Conservation (phyloP, 2,113 vertebrate species). For the Rhagologus leucostigma region DNA sequence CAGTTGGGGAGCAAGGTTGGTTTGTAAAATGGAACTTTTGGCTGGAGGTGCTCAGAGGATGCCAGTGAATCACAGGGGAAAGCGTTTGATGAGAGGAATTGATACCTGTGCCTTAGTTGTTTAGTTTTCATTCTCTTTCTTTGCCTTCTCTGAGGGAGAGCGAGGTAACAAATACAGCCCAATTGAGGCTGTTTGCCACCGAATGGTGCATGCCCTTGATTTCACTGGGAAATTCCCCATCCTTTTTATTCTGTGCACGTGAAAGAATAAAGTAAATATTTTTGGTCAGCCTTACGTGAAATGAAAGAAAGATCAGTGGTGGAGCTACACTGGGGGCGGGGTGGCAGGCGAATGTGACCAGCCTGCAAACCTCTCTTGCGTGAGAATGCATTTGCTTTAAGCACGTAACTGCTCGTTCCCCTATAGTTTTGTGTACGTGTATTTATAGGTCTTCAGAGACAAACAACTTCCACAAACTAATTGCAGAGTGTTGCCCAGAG, state of each 20-base stretch:
- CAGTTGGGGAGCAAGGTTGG: neutral
- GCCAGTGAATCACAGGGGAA: neutral
- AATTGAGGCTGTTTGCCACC: neutral
- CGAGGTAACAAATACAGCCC: neutral
- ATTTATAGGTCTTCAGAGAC: conserved; percentile 38
- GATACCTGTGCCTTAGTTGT: neutral
- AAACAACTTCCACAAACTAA: conserved; percentile 38
- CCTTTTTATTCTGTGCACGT: neutral
- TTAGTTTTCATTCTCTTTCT: neutral
- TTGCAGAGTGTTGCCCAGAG: neutral
- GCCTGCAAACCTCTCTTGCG: neutral
- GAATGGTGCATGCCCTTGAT: neutral
- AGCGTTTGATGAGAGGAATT: neutral
- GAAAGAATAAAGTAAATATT: conserved; percentile 3
- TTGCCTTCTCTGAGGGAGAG: neutral
- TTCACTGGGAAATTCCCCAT: neutral
- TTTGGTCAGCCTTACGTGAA: neutral
- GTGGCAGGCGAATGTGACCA: neutral
- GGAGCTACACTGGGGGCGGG: neutral
- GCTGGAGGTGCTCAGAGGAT: neutral
- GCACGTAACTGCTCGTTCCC: neutral
- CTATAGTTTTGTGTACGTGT: neutral
- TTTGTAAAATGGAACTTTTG: neutral
- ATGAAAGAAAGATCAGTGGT: conserved; percentile 14
- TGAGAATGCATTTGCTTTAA: neutral